Percentiles rank a stretch among this genome's conserved stretches.
Conservation (phyloP, 2,888 invertebrate species). For the Eupithecia centaureata region DNA sequence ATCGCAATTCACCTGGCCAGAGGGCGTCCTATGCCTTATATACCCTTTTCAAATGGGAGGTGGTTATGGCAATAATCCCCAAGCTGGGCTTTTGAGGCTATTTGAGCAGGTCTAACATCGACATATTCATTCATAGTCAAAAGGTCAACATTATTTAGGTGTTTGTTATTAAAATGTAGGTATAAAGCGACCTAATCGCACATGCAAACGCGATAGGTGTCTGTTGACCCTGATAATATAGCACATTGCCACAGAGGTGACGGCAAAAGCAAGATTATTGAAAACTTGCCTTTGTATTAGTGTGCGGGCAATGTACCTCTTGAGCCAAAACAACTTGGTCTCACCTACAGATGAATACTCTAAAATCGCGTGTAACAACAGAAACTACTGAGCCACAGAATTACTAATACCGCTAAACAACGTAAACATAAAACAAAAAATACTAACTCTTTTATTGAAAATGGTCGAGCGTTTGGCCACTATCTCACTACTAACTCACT, state of each 20-base stretch:
- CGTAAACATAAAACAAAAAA: too few relatives aligned
- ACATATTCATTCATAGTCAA: too few relatives aligned
- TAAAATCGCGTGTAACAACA: neutral
- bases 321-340: neutral
- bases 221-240: slow-evolving; percentile 63
- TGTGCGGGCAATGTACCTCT: slow-evolving; percentile 48
- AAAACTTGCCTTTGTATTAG: slow-evolving; percentile 51
- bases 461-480: too few relatives aligned
- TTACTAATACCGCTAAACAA: too few relatives aligned
- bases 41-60: too few relatives aligned
- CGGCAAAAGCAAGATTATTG: slow-evolving; percentile 52
- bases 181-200: slow-evolving; percentile 68
- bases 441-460: too few relatives aligned
- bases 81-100: too few relatives aligned
- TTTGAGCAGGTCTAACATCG: too few relatives aligned
- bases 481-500: too few relatives aligned
- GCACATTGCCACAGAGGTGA: slow-evolving; percentile 54
- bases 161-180: slow-evolving; percentile 55
- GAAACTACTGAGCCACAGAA: neutral
- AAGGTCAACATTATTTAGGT: neutral
- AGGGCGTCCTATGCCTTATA: too few relatives aligned
- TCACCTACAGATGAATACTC: neutral
- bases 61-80: too few relatives aligned
- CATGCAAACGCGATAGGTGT: slow-evolving; percentile 61
- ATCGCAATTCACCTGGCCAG: too few relatives aligned